phyloP scores from a whole-genome alignment of 2,888 invertebrate species.

The Meloe dianella region DNA sequence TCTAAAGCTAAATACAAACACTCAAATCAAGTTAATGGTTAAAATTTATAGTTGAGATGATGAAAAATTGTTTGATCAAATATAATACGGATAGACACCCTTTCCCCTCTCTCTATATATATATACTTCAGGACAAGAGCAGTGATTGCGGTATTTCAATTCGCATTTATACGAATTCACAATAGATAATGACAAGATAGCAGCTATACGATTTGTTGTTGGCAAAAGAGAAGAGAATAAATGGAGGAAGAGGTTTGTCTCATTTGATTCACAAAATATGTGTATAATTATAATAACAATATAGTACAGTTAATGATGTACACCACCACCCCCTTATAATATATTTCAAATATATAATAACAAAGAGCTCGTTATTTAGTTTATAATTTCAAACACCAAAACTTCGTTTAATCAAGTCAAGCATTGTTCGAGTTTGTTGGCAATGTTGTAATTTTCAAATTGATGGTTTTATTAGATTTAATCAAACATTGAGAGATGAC shows the following conservation, averaged over 20 bases:
- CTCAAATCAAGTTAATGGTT: conserved; percentile 43
- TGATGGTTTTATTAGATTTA: conserved; percentile 9
- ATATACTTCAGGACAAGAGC: conserved; percentile 48
- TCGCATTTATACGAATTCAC: conserved; percentile 53
- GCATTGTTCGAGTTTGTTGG: conserved; percentile 31
- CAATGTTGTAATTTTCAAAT: conserved; percentile 13
- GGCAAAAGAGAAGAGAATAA: not conserved
- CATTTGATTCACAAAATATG: conserved; percentile 47
- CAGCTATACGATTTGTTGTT: conserved; percentile 47
- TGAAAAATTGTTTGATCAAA: conserved; percentile 51
- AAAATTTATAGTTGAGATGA: conserved; percentile 30
- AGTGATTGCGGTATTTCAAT: conserved; percentile 59
- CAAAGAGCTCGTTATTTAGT: conserved; percentile 47
- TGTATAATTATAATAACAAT: conserved; percentile 47
- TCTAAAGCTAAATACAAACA: conserved; percentile 31
- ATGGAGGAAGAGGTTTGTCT: conserved; percentile 34
- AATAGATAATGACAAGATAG: conserved; percentile 58
- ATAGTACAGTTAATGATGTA: conserved; percentile 36
- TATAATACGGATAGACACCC: not conserved
- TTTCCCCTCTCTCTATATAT: conserved; percentile 26
- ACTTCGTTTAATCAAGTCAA: conserved; percentile 37
- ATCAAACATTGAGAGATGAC: conserved; percentile 7
- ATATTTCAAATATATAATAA: conserved; percentile 34
- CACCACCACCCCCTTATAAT: conserved; percentile 24
- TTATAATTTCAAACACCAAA: conserved; percentile 39